Evolutionary conservation across 2,888 invertebrate genomes (phyloP), one percentile per base, ranked within the genome.

Genomic region (Stictocephala bisonia): DNA sequence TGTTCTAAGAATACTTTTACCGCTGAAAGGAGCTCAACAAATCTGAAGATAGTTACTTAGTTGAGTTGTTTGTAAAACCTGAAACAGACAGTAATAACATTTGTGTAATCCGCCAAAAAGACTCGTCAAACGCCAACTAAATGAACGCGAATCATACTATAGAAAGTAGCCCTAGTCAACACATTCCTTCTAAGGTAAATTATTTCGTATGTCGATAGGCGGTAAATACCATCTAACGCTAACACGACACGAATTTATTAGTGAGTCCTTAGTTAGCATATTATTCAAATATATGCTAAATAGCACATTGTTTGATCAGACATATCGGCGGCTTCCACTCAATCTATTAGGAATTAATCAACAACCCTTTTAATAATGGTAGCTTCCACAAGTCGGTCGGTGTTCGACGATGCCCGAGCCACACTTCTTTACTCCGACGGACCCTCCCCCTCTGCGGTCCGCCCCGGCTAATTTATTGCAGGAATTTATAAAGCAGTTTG

Each of bases 251-350:
- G 70, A 58, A 71, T 71, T 71, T 71, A 71, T 71, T 71, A 58
- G 58, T 71, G 58, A 9, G 58, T 53, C 56, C 44, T 44, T 44
- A 29, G 22, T 71, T 71, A 27, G 29, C 70, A 71, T 71, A 58
- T 70, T 70, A 70, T 70, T 71, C 58, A 71, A 71, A 71, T 71
- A 40, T 58, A 71, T 70, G 70, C 56, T 56, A 70, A 70, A 35
- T 18, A 70, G 56, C 70, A 24, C 70, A 70, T 70, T 70, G 70
- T 71, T 71, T 71, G 58, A 71, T 48, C 56, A 22, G 58, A 15
- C 48, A 18, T 40, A 44, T 56, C 58, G 58, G 18, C 56, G 35
- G 58, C 48, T 44, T 41, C 58, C 29, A 26, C 70, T 58, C 58
- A 44, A 56, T 44, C 70, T 71, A 58, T 71, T 71, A 58, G 58